These are phyloP conservation scores for Drosophila neotestacea DNA, from an alignment of 2,888 invertebrate genomes.

Conservation along the genomic window DNA sequence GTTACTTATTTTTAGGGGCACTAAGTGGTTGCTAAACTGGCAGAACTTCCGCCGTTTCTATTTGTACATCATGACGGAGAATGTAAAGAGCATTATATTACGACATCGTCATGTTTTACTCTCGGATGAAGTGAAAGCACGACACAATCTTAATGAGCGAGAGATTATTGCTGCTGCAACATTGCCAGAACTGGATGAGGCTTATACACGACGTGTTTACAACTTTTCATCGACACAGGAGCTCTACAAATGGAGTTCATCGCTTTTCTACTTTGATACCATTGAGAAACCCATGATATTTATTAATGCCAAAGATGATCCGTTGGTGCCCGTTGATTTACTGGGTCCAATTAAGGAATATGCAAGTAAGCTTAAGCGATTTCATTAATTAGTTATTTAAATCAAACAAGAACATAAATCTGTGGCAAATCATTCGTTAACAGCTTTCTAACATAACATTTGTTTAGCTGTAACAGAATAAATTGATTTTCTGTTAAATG, in stretches of 20 bases:
- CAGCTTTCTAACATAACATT: neutral
- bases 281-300: conserved; percentile 95
- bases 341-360: conserved; percentile 90
- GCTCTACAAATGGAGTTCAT: conserved; percentile 94
- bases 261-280: conserved; percentile 91
- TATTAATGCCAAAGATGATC: conserved; percentile 96
- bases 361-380: conserved; percentile 88
- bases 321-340: conserved; percentile 93
- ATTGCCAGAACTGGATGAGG: conserved; percentile 94
- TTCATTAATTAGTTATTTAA: neutral
- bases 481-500: conserved; percentile 14
- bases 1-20: conserved; percentile 87
- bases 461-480: conserved; percentile 14
- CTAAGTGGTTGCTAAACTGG: conserved; percentile 93
- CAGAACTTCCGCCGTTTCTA: conserved; percentile 95
- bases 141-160: conserved; percentile 90
- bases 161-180: conserved; percentile 95
- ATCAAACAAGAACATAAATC: neutral
- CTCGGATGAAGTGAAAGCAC: conserved; percentile 89
- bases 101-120: conserved; percentile 92
- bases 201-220: conserved; percentile 92
- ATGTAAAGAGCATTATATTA: conserved; percentile 94
- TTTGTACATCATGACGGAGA: conserved; percentile 96
- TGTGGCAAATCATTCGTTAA: neutral
- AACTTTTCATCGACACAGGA: conserved; percentile 92